Conservation (phyloP, 1,140 invertebrate species). For the Drosophila melanica region DNA sequence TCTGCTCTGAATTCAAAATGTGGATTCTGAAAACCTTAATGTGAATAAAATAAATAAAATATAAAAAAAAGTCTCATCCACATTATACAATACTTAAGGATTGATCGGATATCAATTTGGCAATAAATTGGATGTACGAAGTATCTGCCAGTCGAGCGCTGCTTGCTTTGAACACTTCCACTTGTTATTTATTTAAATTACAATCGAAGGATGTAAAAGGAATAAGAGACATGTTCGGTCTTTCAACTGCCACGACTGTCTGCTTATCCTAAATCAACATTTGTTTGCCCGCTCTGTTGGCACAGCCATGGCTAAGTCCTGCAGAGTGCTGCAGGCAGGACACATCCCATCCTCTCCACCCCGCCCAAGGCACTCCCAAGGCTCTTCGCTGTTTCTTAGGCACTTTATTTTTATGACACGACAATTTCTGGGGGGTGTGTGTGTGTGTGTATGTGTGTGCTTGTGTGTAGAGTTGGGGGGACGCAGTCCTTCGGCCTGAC, state of each 20-base stretch:
- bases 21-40: too few species aligned
- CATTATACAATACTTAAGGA: too few species aligned
- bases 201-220: conserved; percentile 58
- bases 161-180: background rate
- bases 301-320: conserved; percentile 34
- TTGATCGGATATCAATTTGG: too few species aligned
- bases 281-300: conserved; percentile 27
- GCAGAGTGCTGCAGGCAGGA: conserved; percentile 1
- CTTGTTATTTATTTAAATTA: conserved; percentile 74
- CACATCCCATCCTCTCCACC: background rate
- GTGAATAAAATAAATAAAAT: too few species aligned
- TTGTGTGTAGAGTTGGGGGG: conserved; percentile 10
- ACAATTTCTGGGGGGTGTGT: conserved; percentile 51
- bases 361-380: conserved; percentile 16
- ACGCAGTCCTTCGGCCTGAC: conserved; percentile 62
- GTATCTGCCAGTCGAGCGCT: background rate
- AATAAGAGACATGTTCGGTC: conserved; percentile 19
- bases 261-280: conserved; percentile 80
- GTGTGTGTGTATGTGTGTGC: conserved; percentile 12
- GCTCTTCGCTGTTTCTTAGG: conserved; percentile 49
- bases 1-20: too few species aligned
- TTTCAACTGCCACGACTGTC: conserved; percentile 48
- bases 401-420: conserved; percentile 81
- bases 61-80: too few species aligned
- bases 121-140: background rate